Conservation (phyloP, 2,888 invertebrate species). For the Spicauda simplicius region DNA sequence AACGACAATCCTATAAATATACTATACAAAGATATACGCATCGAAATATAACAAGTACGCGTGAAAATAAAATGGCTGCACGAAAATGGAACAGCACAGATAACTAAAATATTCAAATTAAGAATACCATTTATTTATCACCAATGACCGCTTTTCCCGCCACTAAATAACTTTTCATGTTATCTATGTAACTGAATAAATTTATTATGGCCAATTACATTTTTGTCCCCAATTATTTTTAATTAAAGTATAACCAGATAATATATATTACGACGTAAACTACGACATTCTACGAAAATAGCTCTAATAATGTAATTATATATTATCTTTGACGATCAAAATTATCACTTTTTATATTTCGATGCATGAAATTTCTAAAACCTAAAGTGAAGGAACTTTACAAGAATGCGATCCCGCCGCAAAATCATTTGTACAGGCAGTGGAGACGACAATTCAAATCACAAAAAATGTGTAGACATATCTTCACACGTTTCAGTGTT, state of each 20-base stretch:
- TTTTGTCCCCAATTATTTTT: not conserved
- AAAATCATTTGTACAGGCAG: not conserved
- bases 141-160: not conserved
- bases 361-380: not conserved
- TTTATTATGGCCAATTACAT: not conserved
- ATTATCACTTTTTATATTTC: not conserved
- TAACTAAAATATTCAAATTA: too few species aligned
- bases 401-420: not conserved
- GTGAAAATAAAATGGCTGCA: not conserved
- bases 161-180: not conserved
- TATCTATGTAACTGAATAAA: not conserved
- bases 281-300: not conserved
- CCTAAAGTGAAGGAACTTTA: not conserved
- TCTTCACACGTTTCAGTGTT: not conserved
- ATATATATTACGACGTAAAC: not conserved
- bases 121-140: not conserved
- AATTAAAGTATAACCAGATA: not conserved
- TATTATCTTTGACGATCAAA: not conserved
- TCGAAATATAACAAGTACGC: not conserved
- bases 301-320: not conserved
- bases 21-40: not conserved
- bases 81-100: too few species aligned
- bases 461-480: not conserved
- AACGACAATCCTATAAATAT: slow-evolving; percentile 6
- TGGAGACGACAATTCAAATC: not conserved